Evolutionary conservation across 2,113 vertebrate genomes (phyloP), one percentile per base, ranked within the genome.

Genomic region (Apteryx owenii): DNA sequence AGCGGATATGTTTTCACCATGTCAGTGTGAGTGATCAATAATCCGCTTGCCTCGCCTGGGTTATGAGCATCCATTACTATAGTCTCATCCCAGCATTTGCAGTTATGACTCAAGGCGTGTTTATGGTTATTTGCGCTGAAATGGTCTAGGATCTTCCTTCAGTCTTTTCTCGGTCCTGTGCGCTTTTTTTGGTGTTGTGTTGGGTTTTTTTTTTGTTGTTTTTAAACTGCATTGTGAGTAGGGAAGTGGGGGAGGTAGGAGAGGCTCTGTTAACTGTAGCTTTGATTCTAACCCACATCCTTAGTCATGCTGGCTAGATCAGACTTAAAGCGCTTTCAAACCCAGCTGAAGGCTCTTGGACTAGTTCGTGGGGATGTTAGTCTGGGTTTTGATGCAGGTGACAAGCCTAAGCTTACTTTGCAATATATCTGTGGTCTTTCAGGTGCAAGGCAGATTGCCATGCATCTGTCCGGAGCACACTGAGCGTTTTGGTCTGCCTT

Each of bases 11-110:
- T 2, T 3, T 31, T 4, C 25, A 48, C 71, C 26, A 46, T 14
- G 0, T 9, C 72, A 26, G 23, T 8, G 33, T 19, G 46, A 19
- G 29, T 2, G 23, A 58, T 89, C 5, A 36, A 36, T 75, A 2
- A 0, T 19, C 19, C 1, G 0, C 33, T 31, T 0, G 1, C 23
- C 65, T 76, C 2, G 31, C 18, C 13, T 10, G 70, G 22, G 26
- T 9, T 71, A 2, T 0, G 3, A 70, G 54, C 44, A 19, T 31
- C 53, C 29, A 0, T 6, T 65, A 1, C 16, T 25, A 1, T 16
- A 64, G 15, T n/a, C 61, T 64, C 5, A 0, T 31, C 73, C 58
- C 82, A 3, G 70, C 61, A 21, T 4, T 17, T 6, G 0, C 20
- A 28, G 10, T 10, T 46, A 5, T 16, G 31, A 15, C 88, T 76